A percentile compares a stretch with the other conserved stretches of the same genome.
Evolutionary conservation across 2,888 invertebrate genomes (phyloP).

Genomic region (Matsumyia berberina): DNA sequence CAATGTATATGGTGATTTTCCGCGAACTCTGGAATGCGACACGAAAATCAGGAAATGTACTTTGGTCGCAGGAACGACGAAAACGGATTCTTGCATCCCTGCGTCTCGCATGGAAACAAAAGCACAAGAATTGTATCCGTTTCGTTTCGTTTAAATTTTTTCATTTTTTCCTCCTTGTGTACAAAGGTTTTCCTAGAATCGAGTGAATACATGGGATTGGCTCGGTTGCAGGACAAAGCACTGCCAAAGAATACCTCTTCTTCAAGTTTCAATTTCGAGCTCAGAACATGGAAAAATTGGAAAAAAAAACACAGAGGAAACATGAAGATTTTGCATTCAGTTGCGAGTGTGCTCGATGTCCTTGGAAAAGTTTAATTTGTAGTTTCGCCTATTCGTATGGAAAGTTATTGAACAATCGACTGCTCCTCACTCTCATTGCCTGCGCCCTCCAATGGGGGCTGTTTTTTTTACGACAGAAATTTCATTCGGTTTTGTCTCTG

Average conservation of each 20-base stretch:
- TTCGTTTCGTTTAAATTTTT: constrained; percentile 6
- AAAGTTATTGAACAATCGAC: constrained; percentile 61
- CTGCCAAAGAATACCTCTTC: constrained; percentile 43
- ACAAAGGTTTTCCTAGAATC: constrained; percentile 33
- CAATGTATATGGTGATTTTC: constrained; percentile 46
- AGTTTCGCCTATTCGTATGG: constrained; percentile 64
- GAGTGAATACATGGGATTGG: constrained; percentile 47
- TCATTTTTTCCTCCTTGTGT: constrained; percentile 17
- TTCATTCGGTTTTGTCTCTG: constrained; percentile 42
- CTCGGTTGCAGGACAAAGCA: constrained; percentile 41
- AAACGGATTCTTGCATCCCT: constrained; percentile 44
- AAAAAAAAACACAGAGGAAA: constrained; percentile 15
- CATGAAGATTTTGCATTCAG: constrained; percentile 27
- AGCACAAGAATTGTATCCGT: constrained; percentile 38
- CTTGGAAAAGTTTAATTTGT: constrained; percentile 71
- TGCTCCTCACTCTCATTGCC: constrained; percentile 19
- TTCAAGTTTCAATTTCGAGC: constrained; percentile 70
- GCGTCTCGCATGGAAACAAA: constrained; percentile 23
- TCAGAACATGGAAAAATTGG: constrained; percentile 29
- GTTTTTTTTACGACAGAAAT: constrained; percentile 38
- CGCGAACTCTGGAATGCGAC: constrained; percentile 41
- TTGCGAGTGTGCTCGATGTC: constrained; percentile 14
- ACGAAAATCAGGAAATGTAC: constrained; percentile 57
- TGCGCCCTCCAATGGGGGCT: constrained; percentile 23
- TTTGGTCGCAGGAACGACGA: constrained; percentile 26